A percentile compares a stretch with the other conserved stretches of the same genome.
Evolutionary conservation across 2,888 invertebrate genomes (phyloP).

Genomic region (Pemphredon lugubris): DNA sequence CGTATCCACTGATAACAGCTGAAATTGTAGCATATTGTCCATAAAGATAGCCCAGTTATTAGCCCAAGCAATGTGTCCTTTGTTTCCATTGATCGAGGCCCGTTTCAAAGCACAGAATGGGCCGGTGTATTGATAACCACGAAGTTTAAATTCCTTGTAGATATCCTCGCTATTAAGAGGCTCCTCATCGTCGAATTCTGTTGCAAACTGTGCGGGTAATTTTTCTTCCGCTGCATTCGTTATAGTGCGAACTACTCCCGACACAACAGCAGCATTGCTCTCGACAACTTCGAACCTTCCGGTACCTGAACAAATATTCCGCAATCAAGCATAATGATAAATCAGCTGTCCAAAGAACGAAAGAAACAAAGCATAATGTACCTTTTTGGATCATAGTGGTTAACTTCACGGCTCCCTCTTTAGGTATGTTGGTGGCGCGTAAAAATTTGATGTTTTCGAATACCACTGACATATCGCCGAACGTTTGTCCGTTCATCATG

Average conservation of each 20-base stretch:
- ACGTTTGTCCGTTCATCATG: constrained; percentile 85
- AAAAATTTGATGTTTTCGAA: constrained; percentile 84
- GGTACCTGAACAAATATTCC: too few species aligned
- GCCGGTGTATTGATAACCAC: constrained; percentile 83
- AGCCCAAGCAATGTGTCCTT: constrained; percentile 82
- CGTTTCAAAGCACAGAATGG: constrained; percentile 82
- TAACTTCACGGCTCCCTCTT: constrained; percentile 77
- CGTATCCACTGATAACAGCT: constrained; percentile 81
- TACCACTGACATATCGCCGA: constrained; percentile 88
- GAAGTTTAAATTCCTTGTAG: constrained; percentile 81
- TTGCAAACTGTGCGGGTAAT: constrained; percentile 69
- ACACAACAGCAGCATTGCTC: constrained; percentile 82
- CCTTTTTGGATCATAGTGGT: constrained; percentile 75
- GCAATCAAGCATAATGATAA: too few species aligned
- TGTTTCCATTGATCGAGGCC: constrained; percentile 79
- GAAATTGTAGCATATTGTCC: constrained; percentile 87
- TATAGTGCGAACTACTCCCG: constrained; percentile 86
- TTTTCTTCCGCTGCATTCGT: constrained; percentile 78
- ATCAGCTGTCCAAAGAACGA: too few species aligned
- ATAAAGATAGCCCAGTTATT: constrained; percentile 87
- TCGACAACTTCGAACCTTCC: constrained; percentile 55
- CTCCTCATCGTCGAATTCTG: constrained; percentile 64
- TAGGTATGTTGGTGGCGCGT: constrained; percentile 83
- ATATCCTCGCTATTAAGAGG: constrained; percentile 75
- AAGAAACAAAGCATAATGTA: constrained; percentile 11